phyloP scores from a whole-genome alignment of 92 coral and sea anemone species.

The Siderastrea radians region DNA sequence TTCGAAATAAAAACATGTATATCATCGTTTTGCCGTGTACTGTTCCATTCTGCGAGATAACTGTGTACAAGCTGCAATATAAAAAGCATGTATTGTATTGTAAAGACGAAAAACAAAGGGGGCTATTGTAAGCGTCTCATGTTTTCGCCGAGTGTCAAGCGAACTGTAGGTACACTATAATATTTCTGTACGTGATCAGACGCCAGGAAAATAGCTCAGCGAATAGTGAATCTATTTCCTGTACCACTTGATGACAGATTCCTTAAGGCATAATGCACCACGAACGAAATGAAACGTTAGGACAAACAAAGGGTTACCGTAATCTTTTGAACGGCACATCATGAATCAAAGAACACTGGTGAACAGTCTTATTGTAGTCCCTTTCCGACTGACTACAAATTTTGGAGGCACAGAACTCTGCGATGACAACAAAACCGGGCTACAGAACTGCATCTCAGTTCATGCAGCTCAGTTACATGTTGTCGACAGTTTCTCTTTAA shows the following conservation, averaged over 20 bases:
- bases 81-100: neutral
- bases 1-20: neutral
- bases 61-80: neutral
- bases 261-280: neutral
- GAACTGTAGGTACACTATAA: neutral
- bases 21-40: too few relatives aligned
- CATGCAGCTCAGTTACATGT: neutral
- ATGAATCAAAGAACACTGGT: neutral
- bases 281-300: neutral
- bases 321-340: neutral
- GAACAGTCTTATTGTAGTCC: neutral
- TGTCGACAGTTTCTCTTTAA: conserved; percentile 18
- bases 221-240: neutral
- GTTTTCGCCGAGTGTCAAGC: neutral
- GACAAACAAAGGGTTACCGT: neutral
- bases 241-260: neutral
- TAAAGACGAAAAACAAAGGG: neutral
- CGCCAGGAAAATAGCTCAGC: neutral
- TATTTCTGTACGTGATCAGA: neutral
- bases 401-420: neutral
- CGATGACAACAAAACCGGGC: too few relatives aligned
- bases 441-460: neutral
- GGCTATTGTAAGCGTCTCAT: neutral
- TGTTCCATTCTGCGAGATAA: too few relatives aligned
- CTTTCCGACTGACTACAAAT: neutral